Evolutionary conservation across 2,113 vertebrate species (phyloP).

Genomic region (Catagonus wagneri): DNA sequence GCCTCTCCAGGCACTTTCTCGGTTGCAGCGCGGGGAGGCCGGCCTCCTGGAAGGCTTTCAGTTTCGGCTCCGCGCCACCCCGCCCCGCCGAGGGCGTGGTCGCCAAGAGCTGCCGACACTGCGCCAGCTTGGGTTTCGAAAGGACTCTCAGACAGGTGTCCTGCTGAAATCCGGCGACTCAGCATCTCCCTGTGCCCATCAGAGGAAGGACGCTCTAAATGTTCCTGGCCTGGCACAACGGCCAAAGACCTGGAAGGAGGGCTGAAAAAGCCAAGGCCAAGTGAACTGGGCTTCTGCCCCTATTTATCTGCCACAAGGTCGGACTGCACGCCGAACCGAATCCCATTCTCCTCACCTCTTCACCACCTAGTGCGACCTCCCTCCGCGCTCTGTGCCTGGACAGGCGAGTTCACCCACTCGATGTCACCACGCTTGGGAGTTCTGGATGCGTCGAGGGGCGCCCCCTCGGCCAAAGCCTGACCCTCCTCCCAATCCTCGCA

Average conservation of each 20-base stretch:
- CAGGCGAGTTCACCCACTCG: background rate
- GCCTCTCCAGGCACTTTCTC: background rate
- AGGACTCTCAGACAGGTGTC: background rate
- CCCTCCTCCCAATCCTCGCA: background rate
- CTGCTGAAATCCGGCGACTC: background rate
- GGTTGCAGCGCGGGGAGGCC: background rate
- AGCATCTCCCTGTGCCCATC: background rate
- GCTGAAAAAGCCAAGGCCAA: background rate
- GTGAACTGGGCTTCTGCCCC: background rate
- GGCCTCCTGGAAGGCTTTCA: background rate
- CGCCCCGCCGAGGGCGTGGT: background rate
- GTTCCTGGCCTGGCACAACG: background rate
- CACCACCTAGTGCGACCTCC: background rate
- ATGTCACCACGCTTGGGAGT: background rate
- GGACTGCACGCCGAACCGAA: background rate
- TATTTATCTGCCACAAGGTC: background rate
- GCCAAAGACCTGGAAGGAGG: background rate
- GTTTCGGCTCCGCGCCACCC: background rate
- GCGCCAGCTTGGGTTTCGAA: background rate
- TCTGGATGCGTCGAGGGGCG: background rate
- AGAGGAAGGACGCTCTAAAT: background rate
- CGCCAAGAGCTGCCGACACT: background rate
- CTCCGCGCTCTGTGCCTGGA: background rate
- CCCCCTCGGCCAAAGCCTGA: background rate
- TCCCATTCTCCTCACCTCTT: background rate